phyloP scores from a whole-genome alignment of 2,888 invertebrate species.

The Nezara viridula region DNA sequence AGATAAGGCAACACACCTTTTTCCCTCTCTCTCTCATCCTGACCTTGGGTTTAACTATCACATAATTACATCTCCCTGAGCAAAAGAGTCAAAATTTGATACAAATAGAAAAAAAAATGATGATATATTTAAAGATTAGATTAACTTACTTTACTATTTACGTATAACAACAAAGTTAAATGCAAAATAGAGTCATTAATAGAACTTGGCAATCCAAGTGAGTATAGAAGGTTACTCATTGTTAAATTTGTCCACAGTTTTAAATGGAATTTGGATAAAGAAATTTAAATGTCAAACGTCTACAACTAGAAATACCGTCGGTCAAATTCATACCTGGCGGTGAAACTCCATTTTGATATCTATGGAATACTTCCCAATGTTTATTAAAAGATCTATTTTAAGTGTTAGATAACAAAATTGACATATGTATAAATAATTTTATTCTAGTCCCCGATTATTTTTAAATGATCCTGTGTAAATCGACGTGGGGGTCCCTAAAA shows the following conservation, averaged over 20 bases:
- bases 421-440: neutral
- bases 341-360: constrained; percentile 49
- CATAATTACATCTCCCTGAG: constrained; percentile 46
- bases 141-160: constrained; percentile 6
- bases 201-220: constrained; percentile 40
- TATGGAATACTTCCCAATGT: neutral
- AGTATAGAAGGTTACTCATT: constrained; percentile 39
- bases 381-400: constrained; percentile 2
- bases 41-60: constrained; percentile 55
- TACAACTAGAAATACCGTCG: neutral
- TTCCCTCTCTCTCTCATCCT: constrained; percentile 50
- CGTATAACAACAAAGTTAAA: neutral
- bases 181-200: neutral
- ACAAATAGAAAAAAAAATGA: neutral
- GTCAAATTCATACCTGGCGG: constrained; percentile 54
- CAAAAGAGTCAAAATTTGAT: neutral
- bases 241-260: constrained; percentile 35
- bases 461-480: neutral
- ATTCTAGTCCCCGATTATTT: neutral
- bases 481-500: neutral
- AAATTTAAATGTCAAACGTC: constrained; percentile 43
- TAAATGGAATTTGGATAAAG: constrained; percentile 1
- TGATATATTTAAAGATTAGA: neutral
- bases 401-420: neutral
- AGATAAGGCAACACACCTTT: constrained; percentile 56